A percentile compares a stretch with the other conserved stretches of the same genome.
Conservation (phyloP, 1,140 invertebrate species). For the Chelonus insularis region DNA sequence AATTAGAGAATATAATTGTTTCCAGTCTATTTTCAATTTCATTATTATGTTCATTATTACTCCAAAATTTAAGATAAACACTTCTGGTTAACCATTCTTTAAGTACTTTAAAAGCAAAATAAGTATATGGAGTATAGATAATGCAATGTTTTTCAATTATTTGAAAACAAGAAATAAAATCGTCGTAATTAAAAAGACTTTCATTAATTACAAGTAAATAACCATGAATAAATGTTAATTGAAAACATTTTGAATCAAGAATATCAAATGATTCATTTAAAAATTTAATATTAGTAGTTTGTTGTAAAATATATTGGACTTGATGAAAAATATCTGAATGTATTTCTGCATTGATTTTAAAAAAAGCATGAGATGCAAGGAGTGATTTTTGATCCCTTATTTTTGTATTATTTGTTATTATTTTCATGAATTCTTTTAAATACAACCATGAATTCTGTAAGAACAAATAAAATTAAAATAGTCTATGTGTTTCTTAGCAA, state of each 20-base stretch:
- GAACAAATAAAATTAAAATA: too few relatives aligned
- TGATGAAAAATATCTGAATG: too few relatives aligned
- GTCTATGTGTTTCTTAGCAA: too few relatives aligned
- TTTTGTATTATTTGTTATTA: constrained; percentile 27
- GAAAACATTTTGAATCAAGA: constrained; percentile 39
- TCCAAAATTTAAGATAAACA: constrained; percentile 39
- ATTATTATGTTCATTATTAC: constrained; percentile 8
- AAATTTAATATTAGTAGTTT: too few relatives aligned
- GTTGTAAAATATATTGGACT: too few relatives aligned
- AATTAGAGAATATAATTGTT: constrained; percentile 48
- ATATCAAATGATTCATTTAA: constrained; percentile 29
- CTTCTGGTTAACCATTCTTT: constrained; percentile 43
- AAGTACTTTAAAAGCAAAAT: constrained; percentile 48
- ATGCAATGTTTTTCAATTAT: constrained; percentile 40
- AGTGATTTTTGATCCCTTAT: constrained; percentile 36
- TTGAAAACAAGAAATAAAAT: constrained; percentile 35
- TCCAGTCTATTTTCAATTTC: constrained; percentile 43
- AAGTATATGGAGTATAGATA: constrained; percentile 45
- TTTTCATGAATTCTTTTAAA: constrained; percentile 18
- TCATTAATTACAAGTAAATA: constrained; percentile 41
- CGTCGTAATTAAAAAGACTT: constrained; percentile 26
- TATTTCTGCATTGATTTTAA: constrained; percentile 30
- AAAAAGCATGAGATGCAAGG: constrained; percentile 39
- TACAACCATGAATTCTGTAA: too few relatives aligned
- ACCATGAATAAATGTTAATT: constrained; percentile 41